phyloP scores from a whole-genome alignment of 2,113 vertebrate genomes.

The Danionella cerebrum region DNA sequence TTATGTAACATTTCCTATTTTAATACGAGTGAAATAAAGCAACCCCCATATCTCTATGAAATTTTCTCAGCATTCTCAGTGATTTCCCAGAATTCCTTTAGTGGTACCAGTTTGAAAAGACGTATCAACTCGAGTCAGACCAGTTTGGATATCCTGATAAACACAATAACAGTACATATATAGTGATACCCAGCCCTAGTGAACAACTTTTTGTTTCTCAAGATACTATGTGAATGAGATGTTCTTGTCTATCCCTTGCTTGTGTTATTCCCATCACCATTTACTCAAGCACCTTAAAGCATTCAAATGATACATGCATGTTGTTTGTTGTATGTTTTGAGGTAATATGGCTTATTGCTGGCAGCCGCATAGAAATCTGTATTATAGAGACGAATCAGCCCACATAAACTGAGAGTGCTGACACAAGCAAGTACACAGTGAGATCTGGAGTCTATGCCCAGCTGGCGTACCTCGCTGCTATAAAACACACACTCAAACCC shows the following conservation, averaged over 20 bases:
- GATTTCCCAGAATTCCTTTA: too few species aligned
- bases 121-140: too few species aligned
- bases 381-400: constrained; percentile 20
- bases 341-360: background rate
- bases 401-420: constrained; percentile 15
- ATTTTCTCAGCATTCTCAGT: too few species aligned
- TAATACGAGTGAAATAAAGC: too few species aligned
- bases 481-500: background rate
- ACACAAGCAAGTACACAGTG: constrained; percentile 15
- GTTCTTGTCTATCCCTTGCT: background rate
- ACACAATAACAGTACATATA: background rate
- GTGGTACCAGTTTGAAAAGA: too few species aligned
- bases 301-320: background rate
- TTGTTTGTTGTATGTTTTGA: background rate
- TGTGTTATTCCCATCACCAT: background rate
- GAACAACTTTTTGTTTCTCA: background rate
- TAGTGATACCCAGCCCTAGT: background rate
- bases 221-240: background rate
- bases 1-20: too few species aligned
- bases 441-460: background rate
- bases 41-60: too few species aligned
- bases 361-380: background rate
- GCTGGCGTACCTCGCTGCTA: background rate
- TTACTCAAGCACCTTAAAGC: background rate
- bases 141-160: too few species aligned